Evolutionary conservation across 2,113 vertebrate species (phyloP).

Genomic region (Dascyllus trimaculatus): DNA sequence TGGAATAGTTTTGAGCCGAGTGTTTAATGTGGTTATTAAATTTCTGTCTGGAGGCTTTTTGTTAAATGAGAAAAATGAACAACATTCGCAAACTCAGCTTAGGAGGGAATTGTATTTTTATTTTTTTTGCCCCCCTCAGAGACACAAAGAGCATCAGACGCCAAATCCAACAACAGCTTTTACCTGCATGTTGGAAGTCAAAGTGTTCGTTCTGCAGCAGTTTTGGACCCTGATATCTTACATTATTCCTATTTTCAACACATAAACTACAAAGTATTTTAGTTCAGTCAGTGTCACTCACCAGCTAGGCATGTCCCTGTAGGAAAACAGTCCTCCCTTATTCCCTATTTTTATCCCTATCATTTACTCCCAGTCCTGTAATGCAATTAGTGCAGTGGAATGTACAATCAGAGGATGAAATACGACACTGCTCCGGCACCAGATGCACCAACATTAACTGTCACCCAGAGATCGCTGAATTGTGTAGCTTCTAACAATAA

Average conservation of each 20-base stretch:
- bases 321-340: constrained; percentile 10
- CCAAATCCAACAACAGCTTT: constrained; percentile 45
- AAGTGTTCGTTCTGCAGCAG: too few relatives aligned
- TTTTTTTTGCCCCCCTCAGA: constrained; percentile 5
- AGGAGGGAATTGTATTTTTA: background rate
- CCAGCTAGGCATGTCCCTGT: background rate
- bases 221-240: background rate
- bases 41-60: constrained; percentile 53
- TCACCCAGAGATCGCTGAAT: constrained; percentile 63
- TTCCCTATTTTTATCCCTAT: constrained; percentile 36
- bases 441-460: constrained; percentile 57
- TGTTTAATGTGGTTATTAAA: constrained; percentile 57
- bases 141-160: constrained; percentile 25
- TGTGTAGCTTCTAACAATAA: constrained; percentile 72
- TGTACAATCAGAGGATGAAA: constrained; percentile 59
- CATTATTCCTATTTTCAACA: background rate
- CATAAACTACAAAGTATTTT: constrained; percentile 3
- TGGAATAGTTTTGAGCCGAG: constrained; percentile 14
- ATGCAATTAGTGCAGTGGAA: constrained; percentile 32
- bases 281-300: background rate
- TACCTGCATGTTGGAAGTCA: constrained; percentile 56
- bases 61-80: constrained; percentile 50
- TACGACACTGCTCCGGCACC: constrained; percentile 37
- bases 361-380: constrained; percentile 53
- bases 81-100: constrained; percentile 22